A percentile compares a stretch with the other conserved stretches of the same genome.
These are phyloP conservation scores for Neoascia interrupta DNA, from an alignment of 2,888 invertebrate species.

Conservation along the genomic window DNA sequence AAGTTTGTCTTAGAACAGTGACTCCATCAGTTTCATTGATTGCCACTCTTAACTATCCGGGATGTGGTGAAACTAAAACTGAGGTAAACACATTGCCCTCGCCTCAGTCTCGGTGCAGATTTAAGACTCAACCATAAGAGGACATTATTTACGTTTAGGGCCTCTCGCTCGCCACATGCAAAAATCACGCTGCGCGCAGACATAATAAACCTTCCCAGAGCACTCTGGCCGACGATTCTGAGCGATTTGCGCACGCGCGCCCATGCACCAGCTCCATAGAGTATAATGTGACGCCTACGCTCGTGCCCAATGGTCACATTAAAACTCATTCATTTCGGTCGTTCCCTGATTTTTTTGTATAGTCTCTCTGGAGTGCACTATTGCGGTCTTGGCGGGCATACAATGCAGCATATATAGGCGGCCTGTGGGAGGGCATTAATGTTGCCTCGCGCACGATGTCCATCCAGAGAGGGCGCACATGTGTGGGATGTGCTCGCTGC, in stretches of 20 bases:
- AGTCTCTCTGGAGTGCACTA: conserved; percentile 55
- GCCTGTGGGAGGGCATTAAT: conserved; percentile 68
- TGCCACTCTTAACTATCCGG: no score
- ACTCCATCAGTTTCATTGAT: no score
- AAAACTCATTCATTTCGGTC: conserved; percentile 61
- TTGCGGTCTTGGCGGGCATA: conserved; percentile 45
- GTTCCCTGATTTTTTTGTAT: conserved; percentile 50
- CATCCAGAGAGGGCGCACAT: conserved; percentile 15
- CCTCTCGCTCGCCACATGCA: conserved; percentile 46
- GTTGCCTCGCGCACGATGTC: conserved; percentile 57
- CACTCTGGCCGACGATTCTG: conserved; percentile 19
- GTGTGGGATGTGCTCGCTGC: conserved; percentile 52
- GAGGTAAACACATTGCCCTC: no score
- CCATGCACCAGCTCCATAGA: conserved; percentile 8
- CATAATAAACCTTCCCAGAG: conserved; percentile 52
- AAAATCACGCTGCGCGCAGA: conserved; percentile 62
- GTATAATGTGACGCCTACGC: conserved; percentile 57
- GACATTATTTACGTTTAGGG: conserved; percentile 66
- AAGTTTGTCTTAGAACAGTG: neutral
- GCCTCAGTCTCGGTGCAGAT: conserved; percentile 31
- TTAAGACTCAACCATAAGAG: conserved; percentile 52
- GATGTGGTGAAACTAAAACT: no score
- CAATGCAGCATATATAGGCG: conserved; percentile 29
- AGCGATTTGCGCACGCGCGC: conserved; percentile 20
- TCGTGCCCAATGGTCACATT: conserved; percentile 59